Evolutionary conservation across 1,140 invertebrate genomes (phyloP), one percentile per base, ranked within the genome.

Genomic region (Drosophila orena): DNA sequence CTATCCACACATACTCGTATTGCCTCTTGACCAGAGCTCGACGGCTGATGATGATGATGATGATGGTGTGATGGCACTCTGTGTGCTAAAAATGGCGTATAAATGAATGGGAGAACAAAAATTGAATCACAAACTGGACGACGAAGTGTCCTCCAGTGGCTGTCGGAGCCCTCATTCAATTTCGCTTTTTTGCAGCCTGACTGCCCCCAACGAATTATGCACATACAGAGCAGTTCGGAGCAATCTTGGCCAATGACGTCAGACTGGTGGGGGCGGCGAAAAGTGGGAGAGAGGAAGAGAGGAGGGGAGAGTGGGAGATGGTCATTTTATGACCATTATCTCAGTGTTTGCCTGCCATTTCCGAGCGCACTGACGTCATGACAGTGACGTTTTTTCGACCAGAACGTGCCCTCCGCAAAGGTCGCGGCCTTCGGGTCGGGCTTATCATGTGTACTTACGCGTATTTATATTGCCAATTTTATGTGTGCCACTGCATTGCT

Each of bases 51-150:
- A 22, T 35, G 58, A 20, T 27, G 62, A 55, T 56, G 37, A 38
- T 14, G 37, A 38, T 37, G 47, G 47, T 50, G 24, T 43, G 49
- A 61, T 61, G 59, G 53, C 66, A 70, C 64, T 65, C 74, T 59
- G 68, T 69, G 59, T 84, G 65, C 71, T 68, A 72, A 77, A 79
- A 79, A 81, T 66, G 79, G 78, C 79, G 79, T 77, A 77, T 68
- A 77, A 77, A 84, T 64, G 65, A 72, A 74, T 44, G 54, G 62
- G 34, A 44, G 47, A 3, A 20, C 17, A 54, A 70, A 69, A 85
- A 85, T 85, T 80, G 77, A 85, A 85, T 85, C 81, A 77, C 66
- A 65, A 84, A 61, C 72, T 75, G 60, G 40, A 75, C 71, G 47
- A 30, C 30, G 22, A 60, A 85, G 72, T 79, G 81, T 61, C 52